Evolutionary conservation across 1,140 invertebrate species (phyloP), one percentile per base, ranked within the genome.

Genomic region (Amphibalanus amphitrite): DNA sequence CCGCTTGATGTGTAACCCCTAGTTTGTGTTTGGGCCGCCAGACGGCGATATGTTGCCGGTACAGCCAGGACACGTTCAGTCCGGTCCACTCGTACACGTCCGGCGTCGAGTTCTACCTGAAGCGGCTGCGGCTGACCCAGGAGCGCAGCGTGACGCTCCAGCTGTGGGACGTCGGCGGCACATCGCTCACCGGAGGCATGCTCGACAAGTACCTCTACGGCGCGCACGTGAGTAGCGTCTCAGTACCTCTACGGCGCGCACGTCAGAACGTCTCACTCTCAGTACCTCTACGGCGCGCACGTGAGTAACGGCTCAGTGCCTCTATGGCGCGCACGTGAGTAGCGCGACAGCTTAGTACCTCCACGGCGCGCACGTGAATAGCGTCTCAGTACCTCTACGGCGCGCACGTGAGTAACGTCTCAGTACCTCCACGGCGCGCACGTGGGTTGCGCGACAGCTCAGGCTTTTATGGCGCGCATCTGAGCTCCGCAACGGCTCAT

Each of bases 111-210:
- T 91, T 91, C 80, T 90, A 86, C 77, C 80, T 88, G 38, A 89
- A 89, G 77, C 83, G 87, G 76, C 80, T 89, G 70, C 82, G 85
- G 71, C 79, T 93, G 74, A 87, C 88, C 73, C 84, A 84, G 74
- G 85, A 83, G 75, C 86, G 85, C 75, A 84, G 88, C 77, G 85
- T 89, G 28, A 86, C 86, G 68, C 78, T 93, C 29, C 86, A 92
- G 79, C 82, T 95, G 26, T 93, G 90, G 85, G 92, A 95, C 78
- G 85, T 94, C 70, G 89, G 90, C 30, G 91, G 92, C 15, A 84
- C 87, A 64, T 86, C 90, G 29, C 78, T 91, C 26, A 82, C 83
- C 69, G 88, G 88, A 20, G 81, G 84, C 68, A 92, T 95, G 89
- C 79, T 93, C n/a, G 85, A 87, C 70, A 93, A 92, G 79, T 75